Evolutionary conservation across 2,888 invertebrate species (phyloP).

Genomic region (Dascillus cervinus): DNA sequence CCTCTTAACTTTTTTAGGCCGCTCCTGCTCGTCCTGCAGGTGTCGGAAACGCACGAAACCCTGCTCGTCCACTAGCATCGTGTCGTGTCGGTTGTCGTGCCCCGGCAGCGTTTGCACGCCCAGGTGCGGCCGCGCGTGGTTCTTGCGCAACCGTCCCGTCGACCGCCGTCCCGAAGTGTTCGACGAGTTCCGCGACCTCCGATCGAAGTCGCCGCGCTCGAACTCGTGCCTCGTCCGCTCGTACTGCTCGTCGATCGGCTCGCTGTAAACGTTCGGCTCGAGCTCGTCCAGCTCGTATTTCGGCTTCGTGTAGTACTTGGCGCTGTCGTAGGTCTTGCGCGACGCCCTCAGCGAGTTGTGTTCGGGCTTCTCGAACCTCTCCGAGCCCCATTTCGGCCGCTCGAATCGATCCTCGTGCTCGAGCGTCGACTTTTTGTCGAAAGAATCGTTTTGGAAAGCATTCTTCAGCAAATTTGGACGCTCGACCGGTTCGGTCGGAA

Average conservation of each 20-base stretch:
- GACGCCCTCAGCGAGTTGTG: slow-evolving; percentile 30
- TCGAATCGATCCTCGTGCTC: slow-evolving; percentile 54
- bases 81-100: slow-evolving; percentile 49
- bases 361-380: slow-evolving; percentile 44
- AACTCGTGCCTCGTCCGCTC: slow-evolving; percentile 46
- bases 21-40: slow-evolving; percentile 27
- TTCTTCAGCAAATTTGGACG: slow-evolving; percentile 50
- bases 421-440: slow-evolving; percentile 56
- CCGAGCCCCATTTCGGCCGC: slow-evolving; percentile 48
- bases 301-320: slow-evolving; percentile 38
- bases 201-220: slow-evolving; percentile 52
- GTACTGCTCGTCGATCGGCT: slow-evolving; percentile 39
- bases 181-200: slow-evolving; percentile 38
- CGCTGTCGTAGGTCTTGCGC: slow-evolving; percentile 34
- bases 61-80: slow-evolving; percentile 86
- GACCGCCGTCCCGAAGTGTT: slow-evolving; percentile 39
- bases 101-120: slow-evolving; percentile 50
- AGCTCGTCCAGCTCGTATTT: slow-evolving; percentile 41
- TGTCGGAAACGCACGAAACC: slow-evolving; percentile 81
- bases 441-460: slow-evolving; percentile 53
- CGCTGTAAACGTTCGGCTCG: slow-evolving; percentile 46
- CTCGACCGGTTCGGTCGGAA: slow-evolving; percentile 42
- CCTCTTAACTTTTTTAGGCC: slow-evolving; percentile 33
- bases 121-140: slow-evolving; percentile 45
- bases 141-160: slow-evolving; percentile 41